Conservation (phyloP, 2,888 invertebrate species). For the Physocephala rufipes region DNA sequence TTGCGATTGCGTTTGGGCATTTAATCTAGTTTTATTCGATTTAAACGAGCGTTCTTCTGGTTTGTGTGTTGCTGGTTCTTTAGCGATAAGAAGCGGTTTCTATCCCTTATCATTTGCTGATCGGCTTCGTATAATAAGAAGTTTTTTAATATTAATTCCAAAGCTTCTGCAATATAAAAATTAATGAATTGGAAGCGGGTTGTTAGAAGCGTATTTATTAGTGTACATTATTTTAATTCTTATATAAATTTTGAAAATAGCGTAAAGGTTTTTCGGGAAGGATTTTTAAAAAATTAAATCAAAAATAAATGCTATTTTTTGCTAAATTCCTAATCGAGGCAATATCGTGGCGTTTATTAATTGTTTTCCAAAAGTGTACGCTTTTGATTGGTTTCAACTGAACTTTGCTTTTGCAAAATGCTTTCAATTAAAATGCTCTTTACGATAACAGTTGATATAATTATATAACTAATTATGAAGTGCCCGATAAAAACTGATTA, state of each 20-base stretch:
- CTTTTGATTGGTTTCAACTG: too few relatives aligned
- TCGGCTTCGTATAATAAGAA: not conserved
- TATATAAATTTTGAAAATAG: not conserved
- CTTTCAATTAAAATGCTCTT: too few relatives aligned
- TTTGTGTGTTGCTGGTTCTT: not conserved
- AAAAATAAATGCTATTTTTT: not conserved
- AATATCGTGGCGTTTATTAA: conserved; percentile 17
- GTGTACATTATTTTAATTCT: conserved; percentile 2
- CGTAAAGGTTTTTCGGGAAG: not conserved
- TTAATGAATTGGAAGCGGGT: conserved; percentile 3
- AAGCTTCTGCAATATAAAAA: conserved; percentile 7
- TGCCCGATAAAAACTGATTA: too few relatives aligned
- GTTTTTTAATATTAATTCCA: not conserved
- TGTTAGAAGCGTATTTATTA: conserved; percentile 16
- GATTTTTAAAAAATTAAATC: not conserved
- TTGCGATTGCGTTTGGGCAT: conserved; percentile 14
- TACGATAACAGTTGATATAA: not conserved
- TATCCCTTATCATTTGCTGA: not conserved
- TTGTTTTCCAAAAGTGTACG: not conserved
- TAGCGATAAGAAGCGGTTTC: not conserved
- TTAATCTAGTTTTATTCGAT: not conserved
- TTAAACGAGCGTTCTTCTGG: not conserved
- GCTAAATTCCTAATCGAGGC: not conserved
- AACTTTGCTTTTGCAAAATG: too few relatives aligned
- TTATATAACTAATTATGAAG: too few relatives aligned